A percentile compares a stretch with the other conserved stretches of the same genome.
Evolutionary conservation across 2,888 invertebrate genomes (phyloP).

Genomic region (Tethea ocularis): DNA sequence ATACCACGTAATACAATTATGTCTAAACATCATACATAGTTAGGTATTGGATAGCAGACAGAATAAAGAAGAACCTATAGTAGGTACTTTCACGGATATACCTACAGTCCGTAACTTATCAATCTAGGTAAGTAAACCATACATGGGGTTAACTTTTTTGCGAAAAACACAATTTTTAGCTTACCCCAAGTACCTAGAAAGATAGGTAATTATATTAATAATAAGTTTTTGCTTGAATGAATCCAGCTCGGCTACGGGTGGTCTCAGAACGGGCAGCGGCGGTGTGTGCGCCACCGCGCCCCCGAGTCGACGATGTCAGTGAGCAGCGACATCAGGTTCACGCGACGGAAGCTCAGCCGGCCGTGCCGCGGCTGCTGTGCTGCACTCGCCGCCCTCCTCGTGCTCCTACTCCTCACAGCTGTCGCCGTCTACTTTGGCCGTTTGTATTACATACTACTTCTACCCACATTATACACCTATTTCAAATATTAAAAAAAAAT

Average conservation of each 20-base stretch:
- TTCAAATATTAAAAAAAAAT: too few species aligned
- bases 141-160: too few species aligned
- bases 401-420: constrained; percentile 87
- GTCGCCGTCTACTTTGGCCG: constrained; percentile 86
- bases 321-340: constrained; percentile 95
- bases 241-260: constrained; percentile 75
- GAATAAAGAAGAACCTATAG: too few species aligned
- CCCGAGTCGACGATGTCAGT: constrained; percentile 93
- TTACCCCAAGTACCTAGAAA: too few species aligned
- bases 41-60: too few species aligned
- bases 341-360: constrained; percentile 91
- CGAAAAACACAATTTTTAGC: too few species aligned
- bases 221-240: too few species aligned
- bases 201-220: too few species aligned
- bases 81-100: too few species aligned
- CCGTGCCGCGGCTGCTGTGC: constrained; percentile 95
- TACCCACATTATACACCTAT: constrained; percentile 21
- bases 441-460: constrained; percentile 56
- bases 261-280: constrained; percentile 63
- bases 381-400: constrained; percentile 91
- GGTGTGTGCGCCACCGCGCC: constrained; percentile 70
- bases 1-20: too few species aligned
- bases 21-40: background rate
- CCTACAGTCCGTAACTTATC: too few species aligned
- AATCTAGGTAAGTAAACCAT: too few species aligned